Conservation (phyloP, 2,113 vertebrate genomes). For the Lepus europaeus region DNA sequence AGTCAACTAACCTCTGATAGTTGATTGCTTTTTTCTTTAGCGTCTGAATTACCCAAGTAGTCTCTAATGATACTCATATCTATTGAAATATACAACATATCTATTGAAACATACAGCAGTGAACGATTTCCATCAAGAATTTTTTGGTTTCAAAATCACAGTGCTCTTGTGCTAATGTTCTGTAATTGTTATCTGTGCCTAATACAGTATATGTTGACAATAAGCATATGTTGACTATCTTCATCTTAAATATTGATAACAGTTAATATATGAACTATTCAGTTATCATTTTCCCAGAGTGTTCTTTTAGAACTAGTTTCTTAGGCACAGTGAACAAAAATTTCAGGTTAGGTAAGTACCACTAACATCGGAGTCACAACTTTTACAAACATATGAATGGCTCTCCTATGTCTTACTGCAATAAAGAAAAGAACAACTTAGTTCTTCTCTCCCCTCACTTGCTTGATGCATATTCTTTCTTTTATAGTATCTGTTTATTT, state of each 20-base stretch:
- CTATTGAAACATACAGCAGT: background rate
- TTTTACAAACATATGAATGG: background rate
- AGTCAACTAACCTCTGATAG: background rate
- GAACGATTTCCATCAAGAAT: background rate
- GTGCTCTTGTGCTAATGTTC: background rate
- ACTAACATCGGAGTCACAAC: background rate
- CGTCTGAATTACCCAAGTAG: background rate
- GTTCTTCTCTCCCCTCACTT: background rate
- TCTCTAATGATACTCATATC: background rate
- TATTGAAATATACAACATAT: background rate
- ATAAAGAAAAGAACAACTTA: background rate
- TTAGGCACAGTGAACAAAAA: background rate
- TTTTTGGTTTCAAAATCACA: background rate
- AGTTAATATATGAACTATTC: background rate
- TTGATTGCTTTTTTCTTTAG: background rate
- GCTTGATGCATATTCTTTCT: background rate
- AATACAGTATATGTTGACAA: background rate
- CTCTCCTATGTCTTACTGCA: background rate
- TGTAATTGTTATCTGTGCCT: background rate
- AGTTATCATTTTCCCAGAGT: background rate
- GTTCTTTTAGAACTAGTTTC: background rate
- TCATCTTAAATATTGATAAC: background rate
- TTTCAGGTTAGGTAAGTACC: background rate
- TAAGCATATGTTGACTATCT: background rate
- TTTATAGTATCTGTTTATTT: background rate